Conservation (phyloP, 2,797 vertebrate genomes). For the Anas capensis region DNA sequence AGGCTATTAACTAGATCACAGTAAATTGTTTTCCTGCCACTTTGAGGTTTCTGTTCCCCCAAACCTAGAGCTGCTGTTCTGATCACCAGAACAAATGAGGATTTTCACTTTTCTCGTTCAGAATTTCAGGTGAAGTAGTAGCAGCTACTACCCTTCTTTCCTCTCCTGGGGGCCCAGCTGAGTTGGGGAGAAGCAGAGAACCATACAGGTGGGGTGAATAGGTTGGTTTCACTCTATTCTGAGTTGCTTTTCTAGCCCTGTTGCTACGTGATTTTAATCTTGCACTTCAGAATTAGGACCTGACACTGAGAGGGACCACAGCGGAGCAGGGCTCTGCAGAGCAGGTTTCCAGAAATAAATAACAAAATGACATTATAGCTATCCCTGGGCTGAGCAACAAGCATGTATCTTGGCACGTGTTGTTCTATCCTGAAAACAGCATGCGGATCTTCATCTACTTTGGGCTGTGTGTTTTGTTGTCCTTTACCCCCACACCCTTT, state of each 20-base stretch:
- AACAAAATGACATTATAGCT: rapidly evolving
- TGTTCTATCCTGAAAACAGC: neutral
- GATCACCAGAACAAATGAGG: neutral
- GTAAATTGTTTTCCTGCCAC: neutral
- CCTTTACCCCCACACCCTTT: rapidly evolving
- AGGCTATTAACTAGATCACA: neutral
- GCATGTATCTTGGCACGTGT: neutral
- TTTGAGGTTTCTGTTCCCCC: neutral
- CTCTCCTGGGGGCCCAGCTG: neutral
- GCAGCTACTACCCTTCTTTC: neutral
- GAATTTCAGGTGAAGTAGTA: neutral
- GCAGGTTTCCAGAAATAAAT: neutral
- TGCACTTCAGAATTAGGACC: neutral
- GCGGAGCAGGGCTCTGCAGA: neutral
- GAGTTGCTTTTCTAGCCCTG: neutral
- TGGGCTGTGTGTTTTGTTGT: neutral
- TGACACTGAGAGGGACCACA: neutral
- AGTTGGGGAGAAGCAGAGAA: neutral
- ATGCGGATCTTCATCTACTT: neutral
- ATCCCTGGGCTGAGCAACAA: neutral
- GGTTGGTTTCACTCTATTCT: neutral
- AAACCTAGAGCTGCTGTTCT: neutral
- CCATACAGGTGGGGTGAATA: neutral
- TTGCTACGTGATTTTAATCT: neutral
- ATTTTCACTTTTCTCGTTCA: neutral